phyloP scores from a whole-genome alignment of 2,113 vertebrate genomes.

The Cinclus cinclus region DNA sequence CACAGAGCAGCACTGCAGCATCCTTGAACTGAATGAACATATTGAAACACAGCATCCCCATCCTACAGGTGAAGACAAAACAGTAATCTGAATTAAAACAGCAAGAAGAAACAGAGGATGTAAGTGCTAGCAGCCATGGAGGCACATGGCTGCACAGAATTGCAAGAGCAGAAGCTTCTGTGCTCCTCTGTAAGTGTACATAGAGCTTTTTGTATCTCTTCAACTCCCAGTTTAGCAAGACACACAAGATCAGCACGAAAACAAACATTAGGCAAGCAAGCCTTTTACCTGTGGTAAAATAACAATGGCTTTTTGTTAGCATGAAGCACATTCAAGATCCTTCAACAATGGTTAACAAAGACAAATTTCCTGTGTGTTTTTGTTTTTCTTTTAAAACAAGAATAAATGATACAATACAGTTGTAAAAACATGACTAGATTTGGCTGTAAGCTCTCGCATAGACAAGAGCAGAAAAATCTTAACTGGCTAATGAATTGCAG shows the following conservation, averaged over 20 bases:
- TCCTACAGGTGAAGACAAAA: neutral
- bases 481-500: neutral
- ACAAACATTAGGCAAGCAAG: neutral
- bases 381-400: neutral
- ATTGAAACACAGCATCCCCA: neutral
- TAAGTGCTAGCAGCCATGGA: neutral
- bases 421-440: neutral
- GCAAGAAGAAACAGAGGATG: neutral
- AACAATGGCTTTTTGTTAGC: neutral
- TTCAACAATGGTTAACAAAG: neutral
- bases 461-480: neutral
- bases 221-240: neutral
- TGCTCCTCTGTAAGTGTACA: neutral
- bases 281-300: neutral
- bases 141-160: accelerated
- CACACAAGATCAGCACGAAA: neutral
- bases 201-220: neutral
- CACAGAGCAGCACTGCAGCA: accelerated
- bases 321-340: neutral
- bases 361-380: neutral
- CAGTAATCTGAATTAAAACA: neutral
- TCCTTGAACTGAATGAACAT: neutral
- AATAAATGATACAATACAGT: neutral
- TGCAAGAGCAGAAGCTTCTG: neutral
- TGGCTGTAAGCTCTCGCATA: neutral